These are phyloP conservation scores for Regulus satrapa DNA, from an alignment of 2,113 vertebrate species.

Conservation along the genomic window DNA sequence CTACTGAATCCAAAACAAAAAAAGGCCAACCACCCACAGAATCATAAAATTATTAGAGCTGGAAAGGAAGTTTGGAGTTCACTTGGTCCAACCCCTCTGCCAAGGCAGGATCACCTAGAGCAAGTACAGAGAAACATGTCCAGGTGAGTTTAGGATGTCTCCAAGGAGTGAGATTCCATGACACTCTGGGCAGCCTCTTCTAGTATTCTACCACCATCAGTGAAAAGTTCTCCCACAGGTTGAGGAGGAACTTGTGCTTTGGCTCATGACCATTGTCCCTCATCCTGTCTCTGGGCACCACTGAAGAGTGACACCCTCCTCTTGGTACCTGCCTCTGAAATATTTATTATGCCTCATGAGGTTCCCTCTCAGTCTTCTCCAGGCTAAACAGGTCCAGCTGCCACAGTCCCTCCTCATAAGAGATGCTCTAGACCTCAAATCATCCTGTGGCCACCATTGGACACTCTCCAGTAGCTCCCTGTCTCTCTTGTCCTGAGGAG, in stretches of 20 bases:
- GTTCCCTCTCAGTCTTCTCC: not conserved
- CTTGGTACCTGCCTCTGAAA: not conserved
- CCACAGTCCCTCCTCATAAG: not conserved
- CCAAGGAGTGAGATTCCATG: accelerated
- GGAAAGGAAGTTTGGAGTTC: not conserved
- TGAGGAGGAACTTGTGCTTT: not conserved
- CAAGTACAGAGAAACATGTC: not conserved
- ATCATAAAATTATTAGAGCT: not conserved
- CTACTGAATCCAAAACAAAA: not conserved
- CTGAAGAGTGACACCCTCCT: not conserved
- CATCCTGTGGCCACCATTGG: no score
- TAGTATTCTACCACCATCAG: not conserved
- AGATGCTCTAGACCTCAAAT: not conserved
- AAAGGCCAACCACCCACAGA: not conserved
- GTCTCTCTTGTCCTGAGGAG: not conserved
- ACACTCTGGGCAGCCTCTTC: not conserved
- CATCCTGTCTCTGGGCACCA: accelerated
- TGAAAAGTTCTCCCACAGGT: not conserved
- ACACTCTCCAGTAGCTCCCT: not conserved
- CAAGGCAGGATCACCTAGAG: not conserved
- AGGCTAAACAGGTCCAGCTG: not conserved
- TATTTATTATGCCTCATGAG: not conserved
- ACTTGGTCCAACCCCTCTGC: not conserved
- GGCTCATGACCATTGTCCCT: not conserved
- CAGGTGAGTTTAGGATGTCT: not conserved